Evolutionary conservation across 92 coral and sea anemone genomes (phyloP).

Genomic region (Blastomussa wellsi): DNA sequence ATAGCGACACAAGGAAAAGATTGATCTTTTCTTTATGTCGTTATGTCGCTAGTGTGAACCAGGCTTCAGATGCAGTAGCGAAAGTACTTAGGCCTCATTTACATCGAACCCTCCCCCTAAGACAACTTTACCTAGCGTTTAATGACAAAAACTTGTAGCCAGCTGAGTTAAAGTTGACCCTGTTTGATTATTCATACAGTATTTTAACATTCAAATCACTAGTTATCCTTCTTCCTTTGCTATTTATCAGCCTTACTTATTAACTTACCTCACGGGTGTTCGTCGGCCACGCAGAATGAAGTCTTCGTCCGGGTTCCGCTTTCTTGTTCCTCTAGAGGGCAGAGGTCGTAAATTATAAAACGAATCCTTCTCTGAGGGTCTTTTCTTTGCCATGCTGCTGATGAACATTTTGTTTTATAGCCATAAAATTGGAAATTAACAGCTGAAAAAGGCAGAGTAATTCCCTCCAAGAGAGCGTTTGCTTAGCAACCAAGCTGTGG

Average conservation of each 20-base stretch:
- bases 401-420: conserved; percentile 67
- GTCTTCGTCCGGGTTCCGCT: conserved; percentile 96
- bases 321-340: conserved; percentile 84
- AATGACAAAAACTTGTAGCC: too few species aligned
- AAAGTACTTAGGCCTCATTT: too few species aligned
- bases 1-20: too few species aligned
- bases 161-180: too few species aligned
- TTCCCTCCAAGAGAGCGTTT: background rate
- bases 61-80: too few species aligned
- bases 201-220: too few species aligned
- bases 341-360: conserved; percentile 78
- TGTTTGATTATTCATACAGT: too few species aligned
- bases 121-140: too few species aligned
- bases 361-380: conserved; percentile 58
- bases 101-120: too few species aligned
- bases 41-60: too few species aligned
- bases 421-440: background rate
- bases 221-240: too few species aligned
- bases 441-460: conserved; percentile 17
- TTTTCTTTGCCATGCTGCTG: conserved; percentile 81
- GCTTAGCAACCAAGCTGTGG: conserved; percentile 50
- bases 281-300: conserved; percentile 83
- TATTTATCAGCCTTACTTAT: background rate
- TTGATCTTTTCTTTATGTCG: too few species aligned
- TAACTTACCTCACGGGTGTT: conserved; percentile 70